Percentiles rank a stretch among this genome's conserved stretches.
Conservation (phyloP, 2,888 invertebrate genomes). For the Oxycera nigricornis region DNA sequence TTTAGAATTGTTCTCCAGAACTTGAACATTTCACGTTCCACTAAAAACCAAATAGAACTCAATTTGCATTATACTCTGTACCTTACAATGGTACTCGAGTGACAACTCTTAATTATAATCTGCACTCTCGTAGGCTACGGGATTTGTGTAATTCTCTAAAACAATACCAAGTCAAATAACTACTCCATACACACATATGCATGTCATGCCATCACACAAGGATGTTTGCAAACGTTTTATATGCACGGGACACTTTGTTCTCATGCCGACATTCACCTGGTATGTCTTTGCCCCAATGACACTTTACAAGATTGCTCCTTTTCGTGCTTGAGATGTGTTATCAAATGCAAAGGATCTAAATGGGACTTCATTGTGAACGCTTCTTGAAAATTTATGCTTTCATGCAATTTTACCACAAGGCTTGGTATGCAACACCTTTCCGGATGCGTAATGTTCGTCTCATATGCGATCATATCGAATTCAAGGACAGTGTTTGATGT, state of each 20-base stretch:
- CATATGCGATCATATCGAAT: too few species aligned
- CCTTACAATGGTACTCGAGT: too few species aligned
- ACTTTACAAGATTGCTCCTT: conserved; percentile 8
- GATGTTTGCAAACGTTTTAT: background rate
- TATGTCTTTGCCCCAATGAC: conserved; percentile 12
- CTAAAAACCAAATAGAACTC: too few species aligned
- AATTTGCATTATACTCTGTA: too few species aligned
- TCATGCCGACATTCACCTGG: background rate
- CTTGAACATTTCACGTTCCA: too few species aligned
- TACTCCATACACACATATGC: background rate
- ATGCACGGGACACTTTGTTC: background rate
- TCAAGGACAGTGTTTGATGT: too few species aligned
- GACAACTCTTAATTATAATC: too few species aligned
- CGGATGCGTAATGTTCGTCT: too few species aligned
- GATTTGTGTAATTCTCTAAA: background rate
- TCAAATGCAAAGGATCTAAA: conserved; percentile 32
- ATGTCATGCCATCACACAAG: background rate
- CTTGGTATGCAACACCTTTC: conserved; percentile 3
- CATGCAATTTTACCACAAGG: conserved; percentile 2
- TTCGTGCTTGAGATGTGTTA: conserved; percentile 25
- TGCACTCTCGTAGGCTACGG: too few species aligned
- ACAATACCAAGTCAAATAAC: background rate
- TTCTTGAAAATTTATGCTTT: conserved; percentile 18
- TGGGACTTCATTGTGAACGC: conserved; percentile 21
- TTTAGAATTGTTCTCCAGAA: too few species aligned